Conservation (phyloP, 2,113 vertebrate genomes). For the Ciconia maguari region DNA sequence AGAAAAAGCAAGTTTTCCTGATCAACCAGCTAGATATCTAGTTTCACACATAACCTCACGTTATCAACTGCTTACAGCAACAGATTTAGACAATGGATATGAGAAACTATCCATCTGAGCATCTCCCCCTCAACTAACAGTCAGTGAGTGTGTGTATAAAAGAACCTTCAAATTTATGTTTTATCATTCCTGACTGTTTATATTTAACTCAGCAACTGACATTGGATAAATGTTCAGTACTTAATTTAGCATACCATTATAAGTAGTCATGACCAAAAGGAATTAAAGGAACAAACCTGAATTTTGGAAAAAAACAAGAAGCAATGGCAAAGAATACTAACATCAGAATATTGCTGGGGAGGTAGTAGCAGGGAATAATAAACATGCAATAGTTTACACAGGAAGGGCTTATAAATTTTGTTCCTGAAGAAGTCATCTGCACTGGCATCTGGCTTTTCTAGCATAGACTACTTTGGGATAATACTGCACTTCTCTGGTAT, state of each 20-base stretch:
- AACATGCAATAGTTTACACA: not conserved
- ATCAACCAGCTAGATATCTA: not conserved
- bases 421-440: not conserved
- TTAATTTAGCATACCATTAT: slow-evolving; percentile 33
- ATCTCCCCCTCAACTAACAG: not conserved
- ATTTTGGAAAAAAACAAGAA: not conserved
- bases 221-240: slow-evolving; percentile 1
- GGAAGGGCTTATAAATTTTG: not conserved
- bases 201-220: slow-evolving; percentile 29
- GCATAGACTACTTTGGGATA: not conserved
- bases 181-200: slow-evolving; percentile 30
- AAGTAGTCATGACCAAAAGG: slow-evolving; percentile 12
- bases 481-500: not conserved
- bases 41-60: not conserved
- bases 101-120: not conserved
- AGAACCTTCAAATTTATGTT: not conserved
- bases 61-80: not conserved
- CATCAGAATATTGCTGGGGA: not conserved
- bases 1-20: not conserved
- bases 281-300: slow-evolving; percentile 24
- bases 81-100: not conserved
- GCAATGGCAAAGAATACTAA: not conserved
- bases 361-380: not conserved
- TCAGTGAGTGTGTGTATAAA: not conserved
- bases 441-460: not conserved